Percentiles rank a stretch among this genome's conserved stretches.
Evolutionary conservation across 2,797 vertebrate species (phyloP).

Genomic region (Tokudaia muenninki): DNA sequence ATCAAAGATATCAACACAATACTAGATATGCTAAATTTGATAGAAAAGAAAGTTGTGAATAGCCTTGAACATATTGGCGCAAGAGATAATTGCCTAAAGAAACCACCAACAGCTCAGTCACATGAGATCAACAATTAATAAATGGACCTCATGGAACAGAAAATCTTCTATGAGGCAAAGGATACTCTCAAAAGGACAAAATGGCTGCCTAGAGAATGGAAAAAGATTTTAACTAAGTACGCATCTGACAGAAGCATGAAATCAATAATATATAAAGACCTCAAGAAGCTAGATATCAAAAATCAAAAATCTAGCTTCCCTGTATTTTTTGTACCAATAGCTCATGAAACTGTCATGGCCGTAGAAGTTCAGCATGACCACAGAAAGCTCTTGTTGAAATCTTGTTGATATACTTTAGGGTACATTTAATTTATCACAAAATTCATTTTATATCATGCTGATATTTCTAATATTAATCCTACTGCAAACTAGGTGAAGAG

Average conservation of each 20-base stretch:
- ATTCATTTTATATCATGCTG: neutral
- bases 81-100: neutral
- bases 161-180: neutral
- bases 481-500: neutral
- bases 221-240: too few species aligned
- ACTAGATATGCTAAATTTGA: neutral
- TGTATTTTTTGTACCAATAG: neutral
- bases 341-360: neutral
- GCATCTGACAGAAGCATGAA: neutral
- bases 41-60: neutral
- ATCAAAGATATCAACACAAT: neutral
- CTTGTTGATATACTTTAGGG: neutral
- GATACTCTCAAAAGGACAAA: too few species aligned
- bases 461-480: neutral
- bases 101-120: neutral
- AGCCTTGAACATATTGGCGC: neutral
- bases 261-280: too few species aligned
- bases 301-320: neutral
- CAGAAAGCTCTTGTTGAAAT: neutral
- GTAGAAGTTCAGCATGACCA: neutral
- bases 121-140: neutral
- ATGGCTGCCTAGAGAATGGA: too few species aligned
- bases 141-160: neutral
- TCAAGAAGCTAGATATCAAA: neutral
- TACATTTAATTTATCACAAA: neutral